Evolutionary conservation across 2,797 vertebrate genomes (phyloP).

Genomic region (Ctenopoma multispine): DNA sequence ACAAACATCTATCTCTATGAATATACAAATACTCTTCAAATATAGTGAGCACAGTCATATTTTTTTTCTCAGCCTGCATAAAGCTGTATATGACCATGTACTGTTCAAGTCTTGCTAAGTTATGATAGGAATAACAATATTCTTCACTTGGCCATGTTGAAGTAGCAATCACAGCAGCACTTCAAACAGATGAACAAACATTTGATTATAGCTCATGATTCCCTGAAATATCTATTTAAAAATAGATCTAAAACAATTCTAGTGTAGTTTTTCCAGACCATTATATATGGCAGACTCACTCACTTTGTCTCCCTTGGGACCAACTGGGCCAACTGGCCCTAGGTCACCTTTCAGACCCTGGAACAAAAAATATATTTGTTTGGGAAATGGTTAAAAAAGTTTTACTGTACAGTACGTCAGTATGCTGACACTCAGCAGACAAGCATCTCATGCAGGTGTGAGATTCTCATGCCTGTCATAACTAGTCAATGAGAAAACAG

Average conservation of each 20-base stretch:
- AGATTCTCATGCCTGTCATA: constrained; percentile 64
- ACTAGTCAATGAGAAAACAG: constrained; percentile 36
- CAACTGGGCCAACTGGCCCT: constrained; percentile 85
- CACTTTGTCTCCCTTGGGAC: constrained; percentile 93
- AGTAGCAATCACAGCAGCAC: constrained; percentile 66
- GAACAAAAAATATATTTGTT: constrained; percentile 58
- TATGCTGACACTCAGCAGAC: constrained; percentile 35
- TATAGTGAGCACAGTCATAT: constrained; percentile 31
- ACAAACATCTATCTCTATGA: constrained; percentile 53
- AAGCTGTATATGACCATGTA: constrained; percentile 46
- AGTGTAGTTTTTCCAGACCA: constrained; percentile 23
- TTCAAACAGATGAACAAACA: constrained; percentile 61
- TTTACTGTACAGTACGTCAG: constrained; percentile 55
- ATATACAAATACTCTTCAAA: constrained; percentile 67
- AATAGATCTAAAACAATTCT: constrained; percentile 23
- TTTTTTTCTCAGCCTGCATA: constrained; percentile 44
- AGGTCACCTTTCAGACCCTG: constrained; percentile 92
- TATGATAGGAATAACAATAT: constrained; percentile 54
- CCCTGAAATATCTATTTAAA: constrained; percentile 27
- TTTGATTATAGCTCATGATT: constrained; percentile 47
- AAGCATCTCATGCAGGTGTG: constrained; percentile 58
- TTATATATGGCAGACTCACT: constrained; percentile 56
- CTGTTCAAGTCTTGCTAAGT: constrained; percentile 17
- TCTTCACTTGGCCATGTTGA: constrained; percentile 47
- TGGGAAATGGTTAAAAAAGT: constrained; percentile 1